Evolutionary conservation across 2,888 invertebrate species (phyloP).

Genomic region (Chesias legatella): DNA sequence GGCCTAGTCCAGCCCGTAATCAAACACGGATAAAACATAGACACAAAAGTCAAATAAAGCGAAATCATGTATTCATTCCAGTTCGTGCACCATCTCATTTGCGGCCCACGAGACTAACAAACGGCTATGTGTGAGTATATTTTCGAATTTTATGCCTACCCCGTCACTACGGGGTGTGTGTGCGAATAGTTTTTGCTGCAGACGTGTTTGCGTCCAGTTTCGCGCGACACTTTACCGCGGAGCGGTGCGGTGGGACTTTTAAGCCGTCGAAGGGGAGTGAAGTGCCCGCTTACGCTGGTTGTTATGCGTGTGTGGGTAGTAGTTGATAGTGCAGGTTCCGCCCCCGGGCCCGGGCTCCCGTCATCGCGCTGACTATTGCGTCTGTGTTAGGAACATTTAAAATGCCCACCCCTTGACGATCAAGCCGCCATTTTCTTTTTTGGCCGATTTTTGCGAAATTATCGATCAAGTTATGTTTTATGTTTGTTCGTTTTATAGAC

Average conservation of each 20-base stretch:
- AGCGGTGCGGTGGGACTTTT: constrained; percentile 2
- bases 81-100: constrained; percentile 67
- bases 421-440: constrained; percentile 68
- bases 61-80: constrained; percentile 68
- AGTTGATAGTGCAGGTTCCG: constrained; percentile 67
- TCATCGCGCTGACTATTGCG: constrained; percentile 74
- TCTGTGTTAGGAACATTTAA: constrained; percentile 78
- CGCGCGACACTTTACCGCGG: constrained; percentile 42
- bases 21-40: constrained; percentile 20
- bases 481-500: too few relatives aligned
- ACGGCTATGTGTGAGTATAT: constrained; percentile 61
- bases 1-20: too few relatives aligned
- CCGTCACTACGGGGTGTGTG: constrained; percentile 39
- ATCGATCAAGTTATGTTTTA: constrained; percentile 19
- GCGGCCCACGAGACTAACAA: constrained; percentile 58
- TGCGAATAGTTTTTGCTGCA: constrained; percentile 62
- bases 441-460: constrained; percentile 38
- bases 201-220: constrained; percentile 42
- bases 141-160: constrained; percentile 77
- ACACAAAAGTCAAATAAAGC: constrained; percentile 47
- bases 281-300: constrained; percentile 39
- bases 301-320: constrained; percentile 51
- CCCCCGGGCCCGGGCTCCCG: constrained; percentile 65
- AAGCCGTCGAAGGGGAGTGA: constrained; percentile 28
- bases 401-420: constrained; percentile 76